A percentile compares a stretch with the other conserved stretches of the same genome.
These are phyloP conservation scores for Enteromius argenteus DNA, from an alignment of 2,797 vertebrate genomes.

Conservation along the genomic window DNA sequence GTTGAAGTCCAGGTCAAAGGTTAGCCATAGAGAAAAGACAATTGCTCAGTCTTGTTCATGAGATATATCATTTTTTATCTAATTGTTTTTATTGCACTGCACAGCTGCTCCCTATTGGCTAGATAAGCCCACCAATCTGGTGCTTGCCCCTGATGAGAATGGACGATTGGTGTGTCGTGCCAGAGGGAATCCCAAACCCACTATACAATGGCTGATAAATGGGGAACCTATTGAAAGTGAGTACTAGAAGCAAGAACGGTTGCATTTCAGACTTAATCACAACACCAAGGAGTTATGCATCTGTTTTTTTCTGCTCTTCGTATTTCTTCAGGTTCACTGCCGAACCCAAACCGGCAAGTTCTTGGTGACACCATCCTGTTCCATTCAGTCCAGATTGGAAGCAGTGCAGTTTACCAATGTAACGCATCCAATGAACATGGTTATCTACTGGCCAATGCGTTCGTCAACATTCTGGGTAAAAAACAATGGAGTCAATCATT, in stretches of 20 bases:
- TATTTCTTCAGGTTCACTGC: constrained; percentile 71
- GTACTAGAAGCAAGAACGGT: constrained; percentile 37
- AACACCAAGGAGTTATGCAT: neutral
- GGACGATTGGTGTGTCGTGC: constrained; percentile 92
- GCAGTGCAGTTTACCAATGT: constrained; percentile 94
- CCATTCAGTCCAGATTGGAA: constrained; percentile 89
- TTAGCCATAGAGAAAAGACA: constrained; percentile 70
- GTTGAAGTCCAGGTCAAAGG: constrained; percentile 97
- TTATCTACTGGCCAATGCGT: constrained; percentile 94
- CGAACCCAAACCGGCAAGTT: constrained; percentile 84
- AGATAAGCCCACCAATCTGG: constrained; percentile 90
- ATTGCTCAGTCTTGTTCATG: neutral
- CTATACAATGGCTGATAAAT: constrained; percentile 92
- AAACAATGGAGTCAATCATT: neutral
- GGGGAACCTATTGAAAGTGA: constrained; percentile 89
- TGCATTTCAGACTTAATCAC: neutral
- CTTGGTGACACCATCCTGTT: constrained; percentile 93
- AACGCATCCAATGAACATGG: constrained; percentile 96
- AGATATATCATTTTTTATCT: neutral
- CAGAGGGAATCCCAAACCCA: constrained; percentile 93
- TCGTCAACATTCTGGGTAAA: constrained; percentile 93
- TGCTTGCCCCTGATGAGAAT: constrained; percentile 90
- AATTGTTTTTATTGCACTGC: constrained; percentile 3
- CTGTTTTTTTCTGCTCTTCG: neutral
- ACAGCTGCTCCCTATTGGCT: constrained; percentile 97